phyloP scores from a whole-genome alignment of 2,888 invertebrate genomes.

The Dynastes grantii region DNA sequence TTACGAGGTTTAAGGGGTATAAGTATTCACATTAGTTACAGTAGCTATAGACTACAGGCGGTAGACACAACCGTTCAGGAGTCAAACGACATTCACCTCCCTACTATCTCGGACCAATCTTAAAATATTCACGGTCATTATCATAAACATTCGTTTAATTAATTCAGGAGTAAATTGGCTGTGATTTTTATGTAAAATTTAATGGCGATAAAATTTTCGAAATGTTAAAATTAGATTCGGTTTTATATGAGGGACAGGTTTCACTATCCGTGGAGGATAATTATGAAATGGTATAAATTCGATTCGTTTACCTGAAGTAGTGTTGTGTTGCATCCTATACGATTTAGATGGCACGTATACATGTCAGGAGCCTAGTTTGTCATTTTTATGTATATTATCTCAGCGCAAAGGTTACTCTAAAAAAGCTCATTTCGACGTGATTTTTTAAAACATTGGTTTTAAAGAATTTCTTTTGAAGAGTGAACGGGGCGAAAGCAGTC shows the following conservation, averaged over 20 bases:
- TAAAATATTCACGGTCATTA: constrained; percentile 58
- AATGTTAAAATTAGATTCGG: constrained; percentile 34
- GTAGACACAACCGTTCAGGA: constrained; percentile 55
- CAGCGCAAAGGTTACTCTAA: background rate
- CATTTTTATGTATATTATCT: constrained; percentile 22
- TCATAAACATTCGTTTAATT: constrained; percentile 57
- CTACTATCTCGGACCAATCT: constrained; percentile 55
- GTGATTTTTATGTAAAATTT: constrained; percentile 46
- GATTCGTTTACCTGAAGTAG: constrained; percentile 42
- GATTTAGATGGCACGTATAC: constrained; percentile 15
- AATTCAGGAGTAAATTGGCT: constrained; percentile 51
- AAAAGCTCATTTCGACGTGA: background rate
- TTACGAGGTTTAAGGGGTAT: constrained; percentile 45
- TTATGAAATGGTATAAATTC: constrained; percentile 43
- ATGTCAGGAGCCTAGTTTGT: background rate
- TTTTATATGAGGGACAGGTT: constrained; percentile 33
- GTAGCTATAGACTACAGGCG: constrained; percentile 47
- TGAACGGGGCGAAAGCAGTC: no score
- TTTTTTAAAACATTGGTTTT: no score
- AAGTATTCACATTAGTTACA: constrained; percentile 49
- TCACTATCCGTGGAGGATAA: constrained; percentile 6
- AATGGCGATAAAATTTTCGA: constrained; percentile 45
- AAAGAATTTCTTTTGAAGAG: no score
- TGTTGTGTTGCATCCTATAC: constrained; percentile 1
- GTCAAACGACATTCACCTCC: constrained; percentile 55